phyloP scores from a whole-genome alignment of 2,113 vertebrate genomes.

The Heterocephalus glaber region DNA sequence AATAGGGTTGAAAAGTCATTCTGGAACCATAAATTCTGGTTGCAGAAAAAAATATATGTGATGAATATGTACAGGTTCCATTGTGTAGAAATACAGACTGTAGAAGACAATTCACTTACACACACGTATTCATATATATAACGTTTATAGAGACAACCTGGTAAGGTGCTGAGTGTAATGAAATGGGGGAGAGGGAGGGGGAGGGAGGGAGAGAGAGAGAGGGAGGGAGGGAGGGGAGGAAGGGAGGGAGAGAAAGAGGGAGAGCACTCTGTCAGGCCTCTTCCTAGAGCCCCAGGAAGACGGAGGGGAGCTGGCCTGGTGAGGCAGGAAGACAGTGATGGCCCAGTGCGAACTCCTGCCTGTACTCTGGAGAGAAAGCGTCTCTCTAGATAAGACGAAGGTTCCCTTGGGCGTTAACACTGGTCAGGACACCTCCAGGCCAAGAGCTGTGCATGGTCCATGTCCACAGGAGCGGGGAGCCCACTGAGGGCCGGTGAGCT shows the following conservation, averaged over 20 bases:
- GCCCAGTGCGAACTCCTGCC: not conserved
- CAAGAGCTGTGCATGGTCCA: not conserved
- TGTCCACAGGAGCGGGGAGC: not conserved
- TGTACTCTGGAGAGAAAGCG: not conserved
- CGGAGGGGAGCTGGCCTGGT: not conserved
- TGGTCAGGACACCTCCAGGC: not conserved
- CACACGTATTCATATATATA: not conserved
- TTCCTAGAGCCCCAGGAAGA: not conserved
- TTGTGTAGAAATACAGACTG: slow-evolving; percentile 12
- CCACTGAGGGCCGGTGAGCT: not conserved
- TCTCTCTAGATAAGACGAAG: no score
- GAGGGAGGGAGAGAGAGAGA: not conserved
- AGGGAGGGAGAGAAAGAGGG: not conserved
- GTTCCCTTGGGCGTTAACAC: not conserved
- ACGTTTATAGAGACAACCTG: not conserved
- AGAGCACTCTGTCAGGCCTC: not conserved
- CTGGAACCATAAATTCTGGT: not conserved
- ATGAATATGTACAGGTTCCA: not conserved
- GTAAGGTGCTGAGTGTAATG: not conserved
- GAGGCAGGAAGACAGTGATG: not conserved
- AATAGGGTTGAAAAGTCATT: not conserved
- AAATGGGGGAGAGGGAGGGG: not conserved
- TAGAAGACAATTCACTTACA: not conserved
- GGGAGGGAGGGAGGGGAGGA: not conserved
- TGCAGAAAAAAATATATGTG: not conserved